Conservation (phyloP, 2,113 vertebrate species). For the Catharus fuscescens region DNA sequence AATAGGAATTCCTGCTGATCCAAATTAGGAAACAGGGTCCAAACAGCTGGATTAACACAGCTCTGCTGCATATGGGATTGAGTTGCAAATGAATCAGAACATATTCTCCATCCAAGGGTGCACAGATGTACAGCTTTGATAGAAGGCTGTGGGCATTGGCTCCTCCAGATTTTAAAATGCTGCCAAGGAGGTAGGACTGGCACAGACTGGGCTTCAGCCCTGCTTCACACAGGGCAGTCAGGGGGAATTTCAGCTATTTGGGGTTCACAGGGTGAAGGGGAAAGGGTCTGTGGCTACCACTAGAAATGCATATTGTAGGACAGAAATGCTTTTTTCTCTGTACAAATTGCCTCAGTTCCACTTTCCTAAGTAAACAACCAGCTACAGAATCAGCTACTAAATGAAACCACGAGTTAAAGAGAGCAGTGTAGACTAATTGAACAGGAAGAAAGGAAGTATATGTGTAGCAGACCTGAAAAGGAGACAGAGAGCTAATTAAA, state of each 20-base stretch:
- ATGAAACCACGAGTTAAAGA: neutral
- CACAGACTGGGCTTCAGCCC: neutral
- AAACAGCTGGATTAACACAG: neutral
- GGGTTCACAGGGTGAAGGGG: neutral
- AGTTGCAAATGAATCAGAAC: neutral
- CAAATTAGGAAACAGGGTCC: neutral
- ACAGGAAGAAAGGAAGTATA: constrained; percentile 19
- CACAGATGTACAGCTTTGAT: neutral
- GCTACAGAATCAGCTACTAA: constrained; percentile 22
- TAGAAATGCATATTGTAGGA: neutral
- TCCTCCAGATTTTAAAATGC: neutral
- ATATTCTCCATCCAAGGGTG: neutral
- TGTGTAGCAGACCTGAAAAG: constrained; percentile 8
- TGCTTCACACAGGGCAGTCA: neutral
- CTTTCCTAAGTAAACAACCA: neutral
- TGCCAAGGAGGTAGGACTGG: neutral
- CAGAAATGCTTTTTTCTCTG: neutral
- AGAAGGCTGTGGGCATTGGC: neutral
- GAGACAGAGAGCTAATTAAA: constrained; percentile 37
- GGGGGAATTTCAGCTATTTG: neutral
- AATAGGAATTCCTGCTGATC: neutral
- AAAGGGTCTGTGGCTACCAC: neutral
- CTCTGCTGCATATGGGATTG: neutral
- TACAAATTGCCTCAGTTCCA: neutral
- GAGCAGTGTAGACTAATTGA: neutral